Percentiles rank a stretch among this genome's conserved stretches.
These are phyloP conservation scores for Oophaga sylvatica DNA, from an alignment of 2,797 vertebrate species.

Conservation along the genomic window DNA sequence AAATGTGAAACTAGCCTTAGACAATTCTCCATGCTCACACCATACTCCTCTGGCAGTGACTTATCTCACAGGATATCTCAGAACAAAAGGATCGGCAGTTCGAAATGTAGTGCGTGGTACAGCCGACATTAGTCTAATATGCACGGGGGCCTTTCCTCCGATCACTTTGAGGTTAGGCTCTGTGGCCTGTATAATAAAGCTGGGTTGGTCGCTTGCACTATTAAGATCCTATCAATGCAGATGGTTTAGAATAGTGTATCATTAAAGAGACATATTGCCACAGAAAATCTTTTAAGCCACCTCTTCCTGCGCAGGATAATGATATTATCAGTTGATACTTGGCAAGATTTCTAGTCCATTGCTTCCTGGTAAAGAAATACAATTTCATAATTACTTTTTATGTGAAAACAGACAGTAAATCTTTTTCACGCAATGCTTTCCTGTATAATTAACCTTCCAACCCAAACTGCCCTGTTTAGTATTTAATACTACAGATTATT, in stretches of 20 bases:
- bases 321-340: not conserved
- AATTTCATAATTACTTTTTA: constrained; percentile 48
- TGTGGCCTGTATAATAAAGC: too few species aligned
- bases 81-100: too few species aligned
- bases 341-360: constrained; percentile 2
- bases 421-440: constrained; percentile 25
- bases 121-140: too few species aligned
- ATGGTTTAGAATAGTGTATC: not conserved
- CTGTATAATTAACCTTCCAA: constrained; percentile 45
- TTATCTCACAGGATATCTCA: too few species aligned
- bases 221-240: not conserved
- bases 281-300: not conserved
- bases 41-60: too few species aligned
- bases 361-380: not conserved
- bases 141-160: too few species aligned
- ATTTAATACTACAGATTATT: constrained; percentile 52
- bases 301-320: not conserved
- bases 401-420: constrained; percentile 22
- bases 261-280: not conserved
- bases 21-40: too few species aligned
- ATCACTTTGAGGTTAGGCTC: too few species aligned
- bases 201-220: not conserved
- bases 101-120: too few species aligned
- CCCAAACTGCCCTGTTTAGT: constrained; percentile 19
- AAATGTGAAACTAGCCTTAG: too few species aligned